Evolutionary conservation across 2,888 invertebrate species (phyloP), one percentile per base, ranked within the genome.

Genomic region (Lithodes maja): DNA sequence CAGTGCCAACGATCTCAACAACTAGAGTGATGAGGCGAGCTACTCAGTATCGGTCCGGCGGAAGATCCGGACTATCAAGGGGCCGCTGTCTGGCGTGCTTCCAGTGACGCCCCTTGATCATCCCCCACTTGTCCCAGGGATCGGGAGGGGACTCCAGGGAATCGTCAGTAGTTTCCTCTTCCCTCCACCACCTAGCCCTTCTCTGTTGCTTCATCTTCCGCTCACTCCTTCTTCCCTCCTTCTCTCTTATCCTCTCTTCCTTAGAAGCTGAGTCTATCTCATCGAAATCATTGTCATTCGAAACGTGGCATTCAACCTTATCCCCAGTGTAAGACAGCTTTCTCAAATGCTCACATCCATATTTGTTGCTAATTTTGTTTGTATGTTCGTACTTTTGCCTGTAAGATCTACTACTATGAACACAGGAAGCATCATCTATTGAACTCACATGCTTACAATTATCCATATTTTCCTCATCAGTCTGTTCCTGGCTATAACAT

Each of bases 101-200:
- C 12, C 71, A n/a, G 61, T 5, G 61, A 7, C 61, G 61, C 17
- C 71, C 3, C 1, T 71, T 71, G 71, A 71, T 71, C 71, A 71
- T 17, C 12, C n/a, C 5, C 71, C 71, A 71, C 5, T 71, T 71
- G 71, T 71, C 17, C 71, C 71, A 71, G 15, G 12, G 12, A 1
- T 71, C 71, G 3, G 71, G 71, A 17, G 17, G 15, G 17, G 71
- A 71, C 68, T 61, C 15, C 3, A 5, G 15, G 71, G 15, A 5
- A 5, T 17, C 71, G n/a, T n/a, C 17, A n/a, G 15, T 71, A 12
- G 1, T 17, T n/a, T 71, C 71, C n/a, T 71, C 17, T n/a, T 71
- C 71, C 71, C 71, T 71, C 71, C 71, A 71, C 71, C 71, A 71
- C 71, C 17, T 71, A 3, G 71, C n/a, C 71, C 5, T n/a, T 17